Base-by-base conservation (phyloP, 1,140 invertebrate genomes). In the Drosophila micromelanica region DNA sequence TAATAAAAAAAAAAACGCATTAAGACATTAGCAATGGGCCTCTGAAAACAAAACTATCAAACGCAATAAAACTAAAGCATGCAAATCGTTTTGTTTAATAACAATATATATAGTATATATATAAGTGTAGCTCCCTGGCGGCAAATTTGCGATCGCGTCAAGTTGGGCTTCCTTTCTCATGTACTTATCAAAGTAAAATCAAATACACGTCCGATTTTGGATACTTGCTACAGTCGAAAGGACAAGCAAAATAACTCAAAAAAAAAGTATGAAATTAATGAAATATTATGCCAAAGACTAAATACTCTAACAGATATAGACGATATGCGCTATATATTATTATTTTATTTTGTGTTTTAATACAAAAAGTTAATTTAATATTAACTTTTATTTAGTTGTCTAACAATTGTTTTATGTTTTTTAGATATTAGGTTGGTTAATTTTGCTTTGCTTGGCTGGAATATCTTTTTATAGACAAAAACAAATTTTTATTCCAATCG, bases 141-240 rank as follows among this genome's bases (percentile, higher is more conserved):
- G 57, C 70, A 78, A 86, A 75, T 74, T 86, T 70, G 78, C 71
- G 67, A 78, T 56, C 45, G 61, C 80, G 59, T 70, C 65, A 61
- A 56, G 69, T 49, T 63, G 35, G 49, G 13, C 7, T 11, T 8
- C 30, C 48, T 37, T 43, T 20, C 35, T 46, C 55, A 52, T 55
- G 67, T 77, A 72, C 67, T 76, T 81, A 86, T 86, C 87, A 86
- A 81, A 86, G 74, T 76, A 67, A 78, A 87, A 86, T 86, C 75
- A 86, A 78, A 71, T 81, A 69, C 63, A 78, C 63, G 60, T 62
- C 62, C 67, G 54, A 86, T 78, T 81, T 81, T 62, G 71, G 63
- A 62, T 32, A 48, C 56, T 48, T 61, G 40, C 37, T 27, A 42
- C n/a, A 23, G 30, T 23, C 9, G 1, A 35, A 8, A 35, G 32